phyloP scores from a whole-genome alignment of 2,797 vertebrate genomes.

The Spinus pinus region DNA sequence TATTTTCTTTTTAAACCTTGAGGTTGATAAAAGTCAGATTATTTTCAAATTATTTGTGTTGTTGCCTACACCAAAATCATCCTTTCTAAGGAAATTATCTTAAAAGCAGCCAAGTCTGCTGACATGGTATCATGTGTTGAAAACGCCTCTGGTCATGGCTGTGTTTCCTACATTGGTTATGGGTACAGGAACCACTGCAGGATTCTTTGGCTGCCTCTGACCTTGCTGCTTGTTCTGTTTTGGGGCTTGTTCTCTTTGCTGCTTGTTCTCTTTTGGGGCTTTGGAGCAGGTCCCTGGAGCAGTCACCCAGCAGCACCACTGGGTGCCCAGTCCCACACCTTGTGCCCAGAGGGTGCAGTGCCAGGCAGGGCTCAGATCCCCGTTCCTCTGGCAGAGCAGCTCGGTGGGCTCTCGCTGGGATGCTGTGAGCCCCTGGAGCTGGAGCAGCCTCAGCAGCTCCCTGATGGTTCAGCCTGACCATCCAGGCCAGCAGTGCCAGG shows the following conservation, averaged over 20 bases:
- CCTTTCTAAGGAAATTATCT: neutral
- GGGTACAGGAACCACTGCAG: neutral
- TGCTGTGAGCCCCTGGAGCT: neutral
- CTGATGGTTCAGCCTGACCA: neutral
- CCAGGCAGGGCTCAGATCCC: fast-evolving
- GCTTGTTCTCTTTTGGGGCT: neutral
- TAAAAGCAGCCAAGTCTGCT: neutral
- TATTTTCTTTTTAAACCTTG: slow-evolving; percentile 5
- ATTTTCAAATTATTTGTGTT: neutral
- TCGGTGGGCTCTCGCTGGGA: neutral
- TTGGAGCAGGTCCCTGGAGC: neutral
- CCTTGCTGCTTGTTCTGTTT: neutral
- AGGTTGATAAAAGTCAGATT: neutral
- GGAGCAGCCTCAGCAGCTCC: neutral
- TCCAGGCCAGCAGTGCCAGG: neutral
- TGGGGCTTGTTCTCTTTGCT: neutral
- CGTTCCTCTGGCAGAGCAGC: neutral
- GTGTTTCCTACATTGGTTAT: neutral
- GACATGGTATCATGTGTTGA: neutral
- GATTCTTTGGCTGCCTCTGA: neutral
- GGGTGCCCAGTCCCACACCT: neutral
- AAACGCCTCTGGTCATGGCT: neutral
- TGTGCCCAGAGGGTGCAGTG: fast-evolving
- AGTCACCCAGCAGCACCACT: neutral
- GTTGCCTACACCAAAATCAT: neutral